Evolutionary conservation across 2,888 invertebrate species (phyloP).

Genomic region (Thelaira solivaga): DNA sequence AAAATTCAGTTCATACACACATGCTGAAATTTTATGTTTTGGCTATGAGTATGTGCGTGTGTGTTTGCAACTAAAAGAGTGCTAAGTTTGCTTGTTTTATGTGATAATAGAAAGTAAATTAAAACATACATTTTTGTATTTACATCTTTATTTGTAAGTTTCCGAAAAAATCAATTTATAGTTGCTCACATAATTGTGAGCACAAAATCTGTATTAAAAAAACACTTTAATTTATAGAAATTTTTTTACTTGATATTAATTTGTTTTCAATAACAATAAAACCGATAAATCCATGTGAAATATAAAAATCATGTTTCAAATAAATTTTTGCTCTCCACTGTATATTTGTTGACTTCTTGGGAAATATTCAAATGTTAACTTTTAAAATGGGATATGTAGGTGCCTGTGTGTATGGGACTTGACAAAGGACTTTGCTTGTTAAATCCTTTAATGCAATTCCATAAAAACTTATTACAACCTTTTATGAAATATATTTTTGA

Average conservation of each 20-base stretch:
- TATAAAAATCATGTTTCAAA: no score
- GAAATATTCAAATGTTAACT: background rate
- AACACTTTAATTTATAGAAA: no score
- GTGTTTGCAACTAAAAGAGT: no score
- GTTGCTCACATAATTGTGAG: background rate
- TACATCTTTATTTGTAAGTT: background rate
- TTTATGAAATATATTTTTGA: constrained; percentile 16
- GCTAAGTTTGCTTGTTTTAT: constrained; percentile 34
- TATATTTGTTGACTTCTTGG: background rate
- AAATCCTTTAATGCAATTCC: constrained; percentile 15
- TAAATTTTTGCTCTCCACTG: background rate
- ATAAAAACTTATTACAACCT: constrained; percentile 40
- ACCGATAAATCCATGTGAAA: no score
- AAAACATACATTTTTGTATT: constrained; percentile 52
- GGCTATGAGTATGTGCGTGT: no score
- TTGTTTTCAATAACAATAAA: no score
- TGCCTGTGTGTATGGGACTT: constrained; percentile 12
- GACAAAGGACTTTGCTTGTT: constrained; percentile 16
- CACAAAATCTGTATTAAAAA: background rate
- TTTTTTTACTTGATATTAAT: no score
- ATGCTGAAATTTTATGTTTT: no score
- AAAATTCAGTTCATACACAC: background rate
- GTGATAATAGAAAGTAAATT: constrained; percentile 57
- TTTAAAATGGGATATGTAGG: background rate
- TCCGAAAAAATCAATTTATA: background rate